Evolutionary conservation across 1,140 invertebrate species (phyloP).

Genomic region (Drosophila orena): DNA sequence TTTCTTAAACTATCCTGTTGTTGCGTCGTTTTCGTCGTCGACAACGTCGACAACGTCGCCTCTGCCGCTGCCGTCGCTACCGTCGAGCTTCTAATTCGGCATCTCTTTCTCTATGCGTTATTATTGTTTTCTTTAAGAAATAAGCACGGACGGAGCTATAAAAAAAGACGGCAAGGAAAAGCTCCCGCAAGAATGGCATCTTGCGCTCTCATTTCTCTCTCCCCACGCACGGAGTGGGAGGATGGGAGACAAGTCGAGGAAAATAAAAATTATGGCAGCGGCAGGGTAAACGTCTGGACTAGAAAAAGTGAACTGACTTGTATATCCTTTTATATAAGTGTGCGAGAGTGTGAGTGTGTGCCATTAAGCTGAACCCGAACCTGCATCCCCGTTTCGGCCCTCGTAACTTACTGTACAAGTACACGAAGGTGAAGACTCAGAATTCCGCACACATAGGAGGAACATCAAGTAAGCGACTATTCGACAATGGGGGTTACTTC

Average conservation of each 20-base stretch:
- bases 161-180: constrained; percentile 48
- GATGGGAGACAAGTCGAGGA: constrained; percentile 23
- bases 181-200: constrained; percentile 60
- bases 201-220: constrained; percentile 38
- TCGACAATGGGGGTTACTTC: constrained; percentile 64
- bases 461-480: not conserved
- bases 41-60: constrained; percentile 15
- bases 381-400: constrained; percentile 20
- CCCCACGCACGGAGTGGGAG: constrained; percentile 4
- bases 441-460: constrained; percentile 7
- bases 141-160: constrained; percentile 50
- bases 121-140: constrained; percentile 80
- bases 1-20: constrained; percentile 58
- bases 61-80: constrained; percentile 36
- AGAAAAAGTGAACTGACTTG: constrained; percentile 27
- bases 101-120: constrained; percentile 66
- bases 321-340: constrained; percentile 3
- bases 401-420: constrained; percentile 7
- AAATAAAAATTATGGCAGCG: constrained; percentile 35
- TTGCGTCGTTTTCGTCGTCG: constrained; percentile 16
- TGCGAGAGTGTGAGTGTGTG: constrained; percentile 10
- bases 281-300: constrained; percentile 36
- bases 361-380: constrained; percentile 48
- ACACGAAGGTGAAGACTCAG: constrained; percentile 21
- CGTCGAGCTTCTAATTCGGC: constrained; percentile 46